A percentile compares a stretch with the other conserved stretches of the same genome.
phyloP scores from a whole-genome alignment of 2,797 vertebrate genomes.

The Scolopax bukidnonensis region DNA sequence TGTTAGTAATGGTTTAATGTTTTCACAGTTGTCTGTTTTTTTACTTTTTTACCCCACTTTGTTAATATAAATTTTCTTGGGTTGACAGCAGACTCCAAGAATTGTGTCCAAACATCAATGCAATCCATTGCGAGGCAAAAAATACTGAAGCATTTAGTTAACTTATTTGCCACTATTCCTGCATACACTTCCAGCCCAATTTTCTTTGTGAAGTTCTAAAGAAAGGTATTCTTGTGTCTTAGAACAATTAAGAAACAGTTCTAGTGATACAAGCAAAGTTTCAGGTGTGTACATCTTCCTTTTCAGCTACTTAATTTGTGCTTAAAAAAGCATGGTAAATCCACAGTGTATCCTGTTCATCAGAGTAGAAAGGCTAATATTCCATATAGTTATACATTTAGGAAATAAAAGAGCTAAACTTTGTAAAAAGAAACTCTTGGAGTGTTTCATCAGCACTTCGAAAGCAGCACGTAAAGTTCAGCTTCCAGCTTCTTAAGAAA shows the following conservation, averaged over 20 bases:
- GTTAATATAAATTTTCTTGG: neutral
- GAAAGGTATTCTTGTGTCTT: neutral
- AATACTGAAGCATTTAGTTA: neutral
- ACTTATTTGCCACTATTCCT: neutral
- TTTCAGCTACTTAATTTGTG: neutral
- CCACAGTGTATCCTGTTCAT: neutral
- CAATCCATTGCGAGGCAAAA: neutral
- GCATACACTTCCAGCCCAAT: neutral
- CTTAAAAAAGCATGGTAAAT: neutral
- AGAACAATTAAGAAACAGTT: neutral
- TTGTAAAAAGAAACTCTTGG: neutral
- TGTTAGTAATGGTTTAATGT: neutral
- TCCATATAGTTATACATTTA: neutral
- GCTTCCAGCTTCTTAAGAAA: neutral
- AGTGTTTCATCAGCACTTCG: neutral
- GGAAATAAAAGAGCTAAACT: neutral
- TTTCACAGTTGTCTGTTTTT: neutral
- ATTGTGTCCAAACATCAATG: neutral
- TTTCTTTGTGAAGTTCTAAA: neutral
- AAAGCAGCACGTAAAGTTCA: neutral
- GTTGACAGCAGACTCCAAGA: neutral
- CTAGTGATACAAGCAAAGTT: neutral
- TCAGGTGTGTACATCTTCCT: neutral
- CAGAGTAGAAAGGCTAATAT: neutral
- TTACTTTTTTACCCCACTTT: neutral